Conservation (phyloP, 2,797 vertebrate genomes). For the Gymnocypris eckloni region DNA sequence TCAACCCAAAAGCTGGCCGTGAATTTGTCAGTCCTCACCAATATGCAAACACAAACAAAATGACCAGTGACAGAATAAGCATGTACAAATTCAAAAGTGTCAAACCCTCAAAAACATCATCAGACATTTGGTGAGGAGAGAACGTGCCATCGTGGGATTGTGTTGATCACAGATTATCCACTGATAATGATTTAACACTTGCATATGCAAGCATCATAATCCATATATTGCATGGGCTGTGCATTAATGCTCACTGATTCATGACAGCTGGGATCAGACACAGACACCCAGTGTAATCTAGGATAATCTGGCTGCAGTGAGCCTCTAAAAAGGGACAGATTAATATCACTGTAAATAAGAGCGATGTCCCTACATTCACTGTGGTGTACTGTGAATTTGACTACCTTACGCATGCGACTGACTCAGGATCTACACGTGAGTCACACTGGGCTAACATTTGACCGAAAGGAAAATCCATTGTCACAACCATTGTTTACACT, state of each 20-base stretch:
- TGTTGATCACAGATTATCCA: constrained; percentile 5
- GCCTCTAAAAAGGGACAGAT: neutral
- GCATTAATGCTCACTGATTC: neutral
- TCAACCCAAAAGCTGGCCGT: neutral
- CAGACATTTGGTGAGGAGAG: neutral
- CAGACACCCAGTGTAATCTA: constrained; percentile 11
- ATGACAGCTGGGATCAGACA: neutral
- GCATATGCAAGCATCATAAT: constrained; percentile 9
- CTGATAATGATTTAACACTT: neutral
- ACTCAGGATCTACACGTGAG: neutral
- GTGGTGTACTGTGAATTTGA: constrained; percentile 32
- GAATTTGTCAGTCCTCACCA: neutral
- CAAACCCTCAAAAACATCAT: neutral
- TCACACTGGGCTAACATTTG: neutral
- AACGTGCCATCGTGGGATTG: neutral
- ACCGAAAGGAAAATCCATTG: constrained; percentile 26
- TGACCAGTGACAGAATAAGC: constrained; percentile 9
- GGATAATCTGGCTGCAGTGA: constrained; percentile 36
- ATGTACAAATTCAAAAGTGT: constrained; percentile 35
- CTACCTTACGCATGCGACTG: constrained; percentile 8
- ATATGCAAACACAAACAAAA: constrained; percentile 49
- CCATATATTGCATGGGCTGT: neutral
- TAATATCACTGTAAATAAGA: constrained; percentile 16
- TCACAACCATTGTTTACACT: constrained; percentile 21
- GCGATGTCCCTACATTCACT: neutral